A percentile compares a stretch with the other conserved stretches of the same genome.
Evolutionary conservation across 2,113 vertebrate genomes (phyloP).

Genomic region (Pelusios castaneus): DNA sequence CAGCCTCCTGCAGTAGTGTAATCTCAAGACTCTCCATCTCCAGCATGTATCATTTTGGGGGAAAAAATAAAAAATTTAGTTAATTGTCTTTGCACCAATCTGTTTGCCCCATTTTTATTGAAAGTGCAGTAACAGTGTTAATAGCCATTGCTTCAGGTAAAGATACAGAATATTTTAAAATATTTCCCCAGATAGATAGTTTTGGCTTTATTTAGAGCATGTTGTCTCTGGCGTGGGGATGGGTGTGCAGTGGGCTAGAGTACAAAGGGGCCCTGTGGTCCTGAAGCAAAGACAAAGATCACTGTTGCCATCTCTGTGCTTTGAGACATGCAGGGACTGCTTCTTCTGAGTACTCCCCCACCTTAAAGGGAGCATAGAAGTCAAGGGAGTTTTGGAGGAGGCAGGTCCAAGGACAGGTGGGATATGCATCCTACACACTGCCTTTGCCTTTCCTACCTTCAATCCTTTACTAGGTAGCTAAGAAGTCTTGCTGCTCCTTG

Average conservation of each 20-base stretch:
- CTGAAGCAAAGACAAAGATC: background rate
- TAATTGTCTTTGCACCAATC: background rate
- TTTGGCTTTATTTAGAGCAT: background rate
- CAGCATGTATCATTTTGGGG: background rate
- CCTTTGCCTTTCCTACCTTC: background rate
- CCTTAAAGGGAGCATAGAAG: background rate
- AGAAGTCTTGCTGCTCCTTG: background rate
- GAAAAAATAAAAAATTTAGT: background rate
- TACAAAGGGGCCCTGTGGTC: background rate
- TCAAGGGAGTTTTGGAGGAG: background rate
- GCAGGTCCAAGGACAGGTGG: background rate
- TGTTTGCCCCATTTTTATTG: background rate
- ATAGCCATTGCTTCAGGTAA: background rate
- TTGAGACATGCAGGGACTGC: background rate
- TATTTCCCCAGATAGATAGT: background rate
- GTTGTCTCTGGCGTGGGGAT: background rate
- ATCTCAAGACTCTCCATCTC: background rate
- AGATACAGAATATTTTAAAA: background rate
- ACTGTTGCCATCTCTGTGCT: background rate
- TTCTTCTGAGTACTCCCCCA: background rate
- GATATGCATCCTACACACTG: background rate
- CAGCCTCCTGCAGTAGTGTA: background rate
- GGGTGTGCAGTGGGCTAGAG: accelerated
- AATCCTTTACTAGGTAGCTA: background rate
- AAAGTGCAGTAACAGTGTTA: background rate